These are phyloP conservation scores for Microctonus brassicae DNA, from an alignment of 2,888 invertebrate genomes.

Conservation along the genomic window DNA sequence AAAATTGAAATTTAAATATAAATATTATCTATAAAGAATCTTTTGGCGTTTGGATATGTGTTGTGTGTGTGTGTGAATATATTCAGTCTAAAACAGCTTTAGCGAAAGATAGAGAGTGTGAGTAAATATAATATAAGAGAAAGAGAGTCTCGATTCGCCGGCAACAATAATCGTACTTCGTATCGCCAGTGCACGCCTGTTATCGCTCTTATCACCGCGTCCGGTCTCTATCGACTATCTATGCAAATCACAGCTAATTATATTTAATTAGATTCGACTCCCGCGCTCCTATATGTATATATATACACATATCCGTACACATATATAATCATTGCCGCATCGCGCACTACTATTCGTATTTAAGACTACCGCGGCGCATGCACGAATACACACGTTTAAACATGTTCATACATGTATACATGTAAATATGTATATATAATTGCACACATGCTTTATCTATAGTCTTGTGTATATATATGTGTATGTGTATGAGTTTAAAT, in stretches of 20 bases:
- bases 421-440: neutral
- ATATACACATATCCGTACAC: neutral
- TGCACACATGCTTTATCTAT: neutral
- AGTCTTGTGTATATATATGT: neutral
- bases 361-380: neutral
- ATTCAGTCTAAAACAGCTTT: neutral
- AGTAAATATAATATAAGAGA: constrained; percentile 41
- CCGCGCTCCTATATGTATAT: constrained; percentile 58
- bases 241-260: constrained; percentile 70
- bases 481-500: too few relatives aligned
- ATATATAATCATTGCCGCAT: neutral
- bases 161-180: constrained; percentile 67
- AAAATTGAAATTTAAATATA: too few relatives aligned
- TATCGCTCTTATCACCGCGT: constrained; percentile 68
- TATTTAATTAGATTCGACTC: constrained; percentile 70
- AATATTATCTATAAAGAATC: too few relatives aligned
- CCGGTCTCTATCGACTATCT: constrained; percentile 69
- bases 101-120: constrained; percentile 33
- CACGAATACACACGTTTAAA: neutral
- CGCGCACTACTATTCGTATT: neutral
- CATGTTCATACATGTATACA: neutral
- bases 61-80: neutral
- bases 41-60: neutral
- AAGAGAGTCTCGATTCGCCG: constrained; percentile 45
- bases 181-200: constrained; percentile 65